Base-by-base conservation (phyloP, 2,113 vertebrate genomes). In the Colossoma macropomum region DNA sequence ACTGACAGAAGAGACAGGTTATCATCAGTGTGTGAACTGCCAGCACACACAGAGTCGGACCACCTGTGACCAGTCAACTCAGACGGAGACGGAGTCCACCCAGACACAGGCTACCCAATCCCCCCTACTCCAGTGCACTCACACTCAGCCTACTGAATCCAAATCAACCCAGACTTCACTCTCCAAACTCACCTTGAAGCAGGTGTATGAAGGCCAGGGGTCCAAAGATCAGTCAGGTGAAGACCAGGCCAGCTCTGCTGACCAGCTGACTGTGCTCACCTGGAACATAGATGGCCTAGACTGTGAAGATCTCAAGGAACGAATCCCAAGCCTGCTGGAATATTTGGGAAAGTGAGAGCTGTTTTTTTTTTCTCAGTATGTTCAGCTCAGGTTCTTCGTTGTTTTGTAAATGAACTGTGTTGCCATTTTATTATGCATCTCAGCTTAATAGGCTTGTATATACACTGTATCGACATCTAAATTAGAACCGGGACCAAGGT, bases 241-340 rank as follows among this genome's bases (percentile, higher is more conserved):
- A 41, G 66, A 41, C 25, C 50, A 66, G 34, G 23, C 16, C 63
- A 15, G n/a, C 41, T n/a, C n/a, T 48, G 15, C 78, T 8, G 50
- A 86, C 28, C 82, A 76, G 17, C 91, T 96, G 80, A 94, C 91
- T 0, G 78, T 96, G 48, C 87, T 97, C 71, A 94, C 93, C 32
- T 96, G 96, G 96, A 97, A 96, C 75, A 86, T 97, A 32, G 96
- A 96, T 78, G 95, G 96, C 16, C 86, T 96, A 86, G 94, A 96
- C 87, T 0, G n/a, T 10, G 89, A 88, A 78, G 92, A 92, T 71
- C 41, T 94, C 13, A 85, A 28, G 16, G 94, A 95, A 75, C 90
- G 95, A 76, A 83, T 92, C 30, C 89, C 60, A 75, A 94, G 89
- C 12, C 83, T 97, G 77, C 95, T 95, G 72, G 91, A 91, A 10